Conservation (phyloP, 2,888 invertebrate species). For the Tetragonula carbonaria region DNA sequence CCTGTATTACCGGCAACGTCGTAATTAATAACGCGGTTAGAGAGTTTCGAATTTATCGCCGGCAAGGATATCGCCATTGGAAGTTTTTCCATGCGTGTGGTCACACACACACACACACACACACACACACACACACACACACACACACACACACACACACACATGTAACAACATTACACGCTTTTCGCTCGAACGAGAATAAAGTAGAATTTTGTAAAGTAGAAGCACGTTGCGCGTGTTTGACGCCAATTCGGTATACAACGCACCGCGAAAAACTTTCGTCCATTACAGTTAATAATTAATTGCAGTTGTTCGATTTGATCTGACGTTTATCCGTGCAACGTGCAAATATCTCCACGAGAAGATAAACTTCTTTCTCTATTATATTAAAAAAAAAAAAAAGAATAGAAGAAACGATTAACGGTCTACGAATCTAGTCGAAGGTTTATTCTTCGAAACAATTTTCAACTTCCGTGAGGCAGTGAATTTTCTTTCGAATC, state of each 20-base stretch:
- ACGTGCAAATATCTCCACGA: too few species aligned
- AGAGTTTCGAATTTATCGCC: background rate
- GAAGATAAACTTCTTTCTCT: too few species aligned
- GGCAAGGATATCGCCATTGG: background rate
- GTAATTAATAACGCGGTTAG: background rate
- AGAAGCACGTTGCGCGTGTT: background rate
- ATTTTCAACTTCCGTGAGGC: too few species aligned
- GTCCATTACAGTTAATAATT: background rate
- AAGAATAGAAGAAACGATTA: too few species aligned
- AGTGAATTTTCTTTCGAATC: too few species aligned
- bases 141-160: background rate
- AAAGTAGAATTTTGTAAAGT: background rate
- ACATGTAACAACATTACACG: background rate
- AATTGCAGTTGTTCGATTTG: background rate
- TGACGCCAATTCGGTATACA: background rate
- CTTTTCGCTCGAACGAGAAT: background rate
- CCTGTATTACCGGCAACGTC: background rate
- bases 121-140: background rate
- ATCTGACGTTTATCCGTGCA: background rate
- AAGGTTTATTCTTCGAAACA: too few species aligned
- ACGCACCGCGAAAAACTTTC: background rate
- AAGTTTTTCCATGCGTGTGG: background rate
- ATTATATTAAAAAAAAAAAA: too few species aligned
- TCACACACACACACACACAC: too few species aligned
- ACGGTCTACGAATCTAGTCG: too few species aligned